Evolutionary conservation across 64 coral and sea anemone species (phyloP).

Genomic region (Hydrozoanthus tunicans): DNA sequence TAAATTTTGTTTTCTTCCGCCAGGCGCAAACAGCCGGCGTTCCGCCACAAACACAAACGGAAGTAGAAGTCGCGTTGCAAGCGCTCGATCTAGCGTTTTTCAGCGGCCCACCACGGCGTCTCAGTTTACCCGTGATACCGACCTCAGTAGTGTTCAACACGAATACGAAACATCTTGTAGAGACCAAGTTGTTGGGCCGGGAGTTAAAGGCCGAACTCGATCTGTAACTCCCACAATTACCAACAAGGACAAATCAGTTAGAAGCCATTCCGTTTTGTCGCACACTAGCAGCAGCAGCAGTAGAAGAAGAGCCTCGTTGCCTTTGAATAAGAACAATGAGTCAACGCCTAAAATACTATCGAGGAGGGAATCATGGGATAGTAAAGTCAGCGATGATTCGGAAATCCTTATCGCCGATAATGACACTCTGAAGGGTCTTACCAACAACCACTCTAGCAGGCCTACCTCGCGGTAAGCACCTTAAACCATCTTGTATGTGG

Average conservation of each 20-base stretch:
- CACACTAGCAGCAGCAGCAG: not conserved
- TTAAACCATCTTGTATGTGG: not conserved
- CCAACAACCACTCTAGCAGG: not conserved
- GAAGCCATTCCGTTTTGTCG: conserved; percentile 10
- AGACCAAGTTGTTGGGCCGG: not conserved
- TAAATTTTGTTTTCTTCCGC: not conserved
- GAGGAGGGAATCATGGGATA: not conserved
- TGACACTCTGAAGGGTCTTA: not conserved
- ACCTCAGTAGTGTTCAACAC: conserved; percentile 39
- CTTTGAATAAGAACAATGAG: not conserved
- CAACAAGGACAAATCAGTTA: not conserved
- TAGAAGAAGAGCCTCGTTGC: not conserved
- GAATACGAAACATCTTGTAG: not conserved
- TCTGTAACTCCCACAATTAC: not conserved
- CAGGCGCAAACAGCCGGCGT: not conserved
- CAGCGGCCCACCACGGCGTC: not conserved
- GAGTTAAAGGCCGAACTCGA: not conserved
- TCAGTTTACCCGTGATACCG: not conserved
- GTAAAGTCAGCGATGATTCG: not conserved
- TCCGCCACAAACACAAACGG: not conserved
- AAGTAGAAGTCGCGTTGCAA: not conserved
- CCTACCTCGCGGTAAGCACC: conserved; percentile 7
- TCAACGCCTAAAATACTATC: not conserved
- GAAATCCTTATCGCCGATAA: not conserved
- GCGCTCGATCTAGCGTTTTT: not conserved